Evolutionary conservation across 2,888 invertebrate genomes (phyloP), one percentile per base, ranked within the genome.

Genomic region (Argyra leucocephala): DNA sequence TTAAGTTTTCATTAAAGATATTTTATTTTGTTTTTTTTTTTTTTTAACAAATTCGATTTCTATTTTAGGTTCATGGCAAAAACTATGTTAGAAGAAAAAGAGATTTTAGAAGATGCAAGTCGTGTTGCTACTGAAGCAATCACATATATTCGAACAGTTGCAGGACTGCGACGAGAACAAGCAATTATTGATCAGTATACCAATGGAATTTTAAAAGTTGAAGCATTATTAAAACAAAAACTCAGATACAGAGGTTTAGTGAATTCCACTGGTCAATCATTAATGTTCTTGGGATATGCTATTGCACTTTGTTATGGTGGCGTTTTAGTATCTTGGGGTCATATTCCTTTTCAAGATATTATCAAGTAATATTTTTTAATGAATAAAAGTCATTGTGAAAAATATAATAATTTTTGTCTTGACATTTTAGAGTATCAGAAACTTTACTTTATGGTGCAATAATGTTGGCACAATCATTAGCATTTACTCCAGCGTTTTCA

Each of bases 101-200:
- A 78, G 57, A 85, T 87, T 0, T 82, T 87, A 21, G 86, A 89
- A 72, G 81, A 81, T 61, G 87, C 88, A 0, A 87, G 86, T 18
- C 86, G 87, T 61, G 85, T 89, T 31, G 90, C 89, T 0, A 85
- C 88, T 0, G 90, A 90, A 71, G 88, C 88, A 0, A 88, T 90
- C 36, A 82, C 84, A 1, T 88, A 89, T 71, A 87, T 90, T 15
- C 80, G 88, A 63, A 90, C 89, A 0, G 85, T 88, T 6, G 85
- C 84, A 0, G 85, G 87, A 26, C 82, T 88, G 37, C 71, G 77
- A 1, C 65, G 84, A 4, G 89, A 90, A 72, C 80, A 82, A 57
- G 81, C 81, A 0, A 83, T 88, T n/a, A 76, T 86, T 22, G 69
- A 76, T 4, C 81, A 84, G 0, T 90, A 88, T 75, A 79, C 81